Percentiles rank a stretch among this genome's conserved stretches.
These are phyloP conservation scores for Pseudococcus viburni DNA, from an alignment of 2,888 invertebrate species.

Conservation along the genomic window DNA sequence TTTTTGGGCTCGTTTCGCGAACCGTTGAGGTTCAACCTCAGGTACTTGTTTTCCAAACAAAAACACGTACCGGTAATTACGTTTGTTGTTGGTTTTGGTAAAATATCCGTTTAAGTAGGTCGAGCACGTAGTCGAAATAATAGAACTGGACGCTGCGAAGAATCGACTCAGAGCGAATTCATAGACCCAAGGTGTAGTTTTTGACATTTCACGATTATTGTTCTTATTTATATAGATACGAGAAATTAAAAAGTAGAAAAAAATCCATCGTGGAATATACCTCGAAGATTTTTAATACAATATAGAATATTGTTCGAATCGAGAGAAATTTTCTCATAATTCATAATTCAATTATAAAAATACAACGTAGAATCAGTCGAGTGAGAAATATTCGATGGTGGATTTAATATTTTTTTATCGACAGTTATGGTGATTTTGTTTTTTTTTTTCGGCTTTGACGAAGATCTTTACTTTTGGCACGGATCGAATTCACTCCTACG, in stretches of 20 bases:
- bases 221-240: neutral
- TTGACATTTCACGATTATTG: neutral
- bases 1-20: neutral
- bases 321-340: neutral
- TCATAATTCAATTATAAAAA: neutral
- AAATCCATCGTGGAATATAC: neutral
- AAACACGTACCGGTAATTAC: slow-evolving; percentile 38
- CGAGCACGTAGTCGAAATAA: slow-evolving; percentile 40
- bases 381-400: neutral
- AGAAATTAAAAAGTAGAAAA: slow-evolving; percentile 1
- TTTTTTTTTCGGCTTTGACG: neutral
- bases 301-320: neutral
- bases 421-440: neutral
- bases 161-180: neutral
- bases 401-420: neutral
- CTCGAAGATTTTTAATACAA: neutral
- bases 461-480: neutral
- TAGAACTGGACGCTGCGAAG: neutral
- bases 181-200: neutral
- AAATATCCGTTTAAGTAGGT: slow-evolving; percentile 44
- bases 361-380: neutral
- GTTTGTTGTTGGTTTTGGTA: slow-evolving; percentile 35
- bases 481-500: neutral
- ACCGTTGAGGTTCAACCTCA: neutral
- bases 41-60: neutral